phyloP scores from a whole-genome alignment of 2,888 invertebrate genomes.

The Nomada hirtipes region DNA sequence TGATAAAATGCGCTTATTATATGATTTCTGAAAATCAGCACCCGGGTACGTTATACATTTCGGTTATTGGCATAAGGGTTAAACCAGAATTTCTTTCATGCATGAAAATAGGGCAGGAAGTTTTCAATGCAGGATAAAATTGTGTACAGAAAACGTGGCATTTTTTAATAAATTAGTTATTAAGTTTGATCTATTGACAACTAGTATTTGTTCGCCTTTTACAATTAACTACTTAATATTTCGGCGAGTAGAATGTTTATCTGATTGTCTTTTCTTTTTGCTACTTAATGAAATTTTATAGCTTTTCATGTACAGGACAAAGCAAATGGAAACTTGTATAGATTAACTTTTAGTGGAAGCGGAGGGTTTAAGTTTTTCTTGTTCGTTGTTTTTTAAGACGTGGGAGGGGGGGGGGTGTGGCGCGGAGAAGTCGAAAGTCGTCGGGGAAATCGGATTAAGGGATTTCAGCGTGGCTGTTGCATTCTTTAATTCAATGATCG shows the following conservation, averaged over 20 bases:
- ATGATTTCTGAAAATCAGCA: too few species aligned
- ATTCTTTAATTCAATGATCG: constrained; percentile 44
- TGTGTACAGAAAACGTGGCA: background rate
- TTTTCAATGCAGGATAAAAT: too few species aligned
- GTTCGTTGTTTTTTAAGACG: constrained; percentile 2
- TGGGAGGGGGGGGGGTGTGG: background rate
- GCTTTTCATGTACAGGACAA: background rate
- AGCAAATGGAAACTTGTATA: constrained; percentile 20
- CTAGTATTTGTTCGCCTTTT: background rate
- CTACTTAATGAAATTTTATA: background rate
- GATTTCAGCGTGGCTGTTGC: constrained; percentile 36
- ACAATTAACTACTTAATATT: background rate
- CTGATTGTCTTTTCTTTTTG: background rate
- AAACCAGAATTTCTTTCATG: too few species aligned
- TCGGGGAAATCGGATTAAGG: constrained; percentile 41
- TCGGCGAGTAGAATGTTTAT: too few species aligned
- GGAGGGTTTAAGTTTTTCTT: constrained; percentile 23
- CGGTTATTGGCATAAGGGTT: too few species aligned
- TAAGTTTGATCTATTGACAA: too few species aligned
- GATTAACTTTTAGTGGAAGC: constrained; percentile 29
- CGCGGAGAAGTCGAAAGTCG: constrained; percentile 31
- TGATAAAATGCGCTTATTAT: too few species aligned
- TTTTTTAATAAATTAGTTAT: background rate
- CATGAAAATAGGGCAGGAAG: too few species aligned
- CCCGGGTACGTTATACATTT: too few species aligned